Percentiles rank a stretch among this genome's conserved stretches.
phyloP scores from a whole-genome alignment of 2,113 vertebrate species.

The Triplophysa rosa region DNA sequence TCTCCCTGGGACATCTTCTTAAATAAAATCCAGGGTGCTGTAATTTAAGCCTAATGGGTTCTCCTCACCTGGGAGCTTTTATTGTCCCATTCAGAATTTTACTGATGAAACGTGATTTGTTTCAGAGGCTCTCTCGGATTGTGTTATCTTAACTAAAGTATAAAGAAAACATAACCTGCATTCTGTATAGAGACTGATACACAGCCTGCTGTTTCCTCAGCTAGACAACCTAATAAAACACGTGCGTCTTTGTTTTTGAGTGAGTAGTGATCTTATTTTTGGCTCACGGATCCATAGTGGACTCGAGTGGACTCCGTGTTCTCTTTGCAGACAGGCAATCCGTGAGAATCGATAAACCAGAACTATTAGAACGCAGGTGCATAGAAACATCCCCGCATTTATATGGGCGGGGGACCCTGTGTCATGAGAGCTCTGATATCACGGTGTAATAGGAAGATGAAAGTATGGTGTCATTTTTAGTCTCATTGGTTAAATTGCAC shows the following conservation, averaged over 20 bases:
- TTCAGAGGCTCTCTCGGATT: neutral
- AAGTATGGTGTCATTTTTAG: constrained; percentile 16
- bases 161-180: neutral
- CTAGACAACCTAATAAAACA: neutral
- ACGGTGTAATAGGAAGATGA: constrained; percentile 12
- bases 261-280: neutral
- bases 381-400: neutral
- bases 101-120: constrained; percentile 41
- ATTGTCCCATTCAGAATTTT: neutral
- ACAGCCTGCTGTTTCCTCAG: neutral
- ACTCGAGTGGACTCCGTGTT: neutral
- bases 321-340: neutral
- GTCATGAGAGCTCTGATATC: constrained; percentile 8
- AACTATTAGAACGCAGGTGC: neutral
- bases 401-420: neutral
- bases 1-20: constrained; percentile 51
- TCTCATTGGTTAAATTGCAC: constrained; percentile 21
- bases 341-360: neutral
- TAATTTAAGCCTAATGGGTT: constrained; percentile 67
- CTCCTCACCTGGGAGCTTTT: constrained; percentile 56
- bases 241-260: constrained; percentile 34
- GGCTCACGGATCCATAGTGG: neutral
- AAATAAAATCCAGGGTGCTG: constrained; percentile 56
- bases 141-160: neutral
- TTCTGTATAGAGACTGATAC: neutral